Conservation (phyloP, 2,113 vertebrate genomes). For the Vulpes ferrilata region DNA sequence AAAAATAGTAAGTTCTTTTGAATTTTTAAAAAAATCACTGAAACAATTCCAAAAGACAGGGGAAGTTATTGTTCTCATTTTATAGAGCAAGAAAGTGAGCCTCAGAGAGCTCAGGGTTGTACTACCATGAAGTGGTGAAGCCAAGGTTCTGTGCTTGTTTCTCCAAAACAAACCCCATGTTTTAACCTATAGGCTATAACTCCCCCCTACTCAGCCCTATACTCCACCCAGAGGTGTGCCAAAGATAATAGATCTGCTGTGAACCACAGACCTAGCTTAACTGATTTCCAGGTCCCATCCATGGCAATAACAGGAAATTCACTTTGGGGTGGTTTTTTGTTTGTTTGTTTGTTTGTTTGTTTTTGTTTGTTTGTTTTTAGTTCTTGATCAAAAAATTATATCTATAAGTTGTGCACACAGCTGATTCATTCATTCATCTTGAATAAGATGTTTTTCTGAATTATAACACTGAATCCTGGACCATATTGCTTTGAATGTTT, state of each 20-base stretch:
- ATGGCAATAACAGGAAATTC: neutral
- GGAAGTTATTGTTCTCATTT: neutral
- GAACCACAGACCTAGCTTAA: neutral
- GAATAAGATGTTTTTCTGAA: neutral
- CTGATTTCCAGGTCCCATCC: neutral
- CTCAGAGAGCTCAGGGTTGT: neutral
- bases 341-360: neutral
- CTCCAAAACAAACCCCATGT: neutral
- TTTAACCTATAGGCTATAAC: neutral
- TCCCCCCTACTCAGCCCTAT: neutral
- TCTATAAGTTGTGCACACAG: neutral
- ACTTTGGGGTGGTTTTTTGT: neutral
- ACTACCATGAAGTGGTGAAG: fast-evolving
- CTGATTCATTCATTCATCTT: neutral
- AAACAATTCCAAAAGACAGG: neutral
- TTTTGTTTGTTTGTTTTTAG: neutral
- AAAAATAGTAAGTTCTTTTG: neutral
- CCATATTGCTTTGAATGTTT: neutral
- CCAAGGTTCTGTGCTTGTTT: too few species aligned
- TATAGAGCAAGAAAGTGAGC: neutral
- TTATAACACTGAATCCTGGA: neutral
- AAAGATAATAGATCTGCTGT: neutral
- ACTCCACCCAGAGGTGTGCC: neutral
- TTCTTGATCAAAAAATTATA: neutral
- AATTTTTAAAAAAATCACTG: neutral